Percentiles rank a stretch among this genome's conserved stretches.
phyloP scores from a whole-genome alignment of 2,113 vertebrate species.

The Hippocampus abdominalis region DNA sequence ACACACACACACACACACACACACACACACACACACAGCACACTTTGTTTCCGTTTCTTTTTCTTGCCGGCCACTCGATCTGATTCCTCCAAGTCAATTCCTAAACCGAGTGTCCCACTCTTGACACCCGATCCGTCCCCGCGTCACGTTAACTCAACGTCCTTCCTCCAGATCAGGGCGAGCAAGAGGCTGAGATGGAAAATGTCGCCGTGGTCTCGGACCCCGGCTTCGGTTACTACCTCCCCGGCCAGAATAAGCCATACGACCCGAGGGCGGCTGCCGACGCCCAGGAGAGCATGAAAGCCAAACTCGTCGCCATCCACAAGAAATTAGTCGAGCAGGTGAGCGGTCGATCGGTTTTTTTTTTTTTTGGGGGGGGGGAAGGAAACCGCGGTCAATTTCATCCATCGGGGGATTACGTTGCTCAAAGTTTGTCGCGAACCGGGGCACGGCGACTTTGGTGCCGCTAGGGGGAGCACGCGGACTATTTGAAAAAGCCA shows the following conservation, averaged over 20 bases:
- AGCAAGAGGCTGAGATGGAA: slow-evolving; percentile 63
- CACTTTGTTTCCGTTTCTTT: neutral
- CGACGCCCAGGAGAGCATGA: slow-evolving; percentile 79
- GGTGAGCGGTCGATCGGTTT: slow-evolving; percentile 54
- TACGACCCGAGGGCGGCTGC: slow-evolving; percentile 74
- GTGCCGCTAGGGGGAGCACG: slow-evolving; percentile 60
- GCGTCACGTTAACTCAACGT: neutral
- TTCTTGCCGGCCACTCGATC: neutral
- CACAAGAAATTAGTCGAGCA: slow-evolving; percentile 78
- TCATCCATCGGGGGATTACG: slow-evolving; percentile 1
- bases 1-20: neutral
- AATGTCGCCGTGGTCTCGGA: slow-evolving; percentile 75
- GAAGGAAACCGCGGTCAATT: neutral
- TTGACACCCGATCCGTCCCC: neutral
- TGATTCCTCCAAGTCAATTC: neutral
- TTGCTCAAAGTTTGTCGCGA: slow-evolving; percentile 40
- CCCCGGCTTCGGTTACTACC: slow-evolving; percentile 68
- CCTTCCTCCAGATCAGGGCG: slow-evolving; percentile 57
- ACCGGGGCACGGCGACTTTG: neutral
- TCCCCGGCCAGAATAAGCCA: slow-evolving; percentile 70
- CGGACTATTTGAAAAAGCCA: slow-evolving; percentile 22
- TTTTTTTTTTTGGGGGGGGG: too few relatives aligned
- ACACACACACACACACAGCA: too few relatives aligned
- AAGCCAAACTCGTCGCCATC: slow-evolving; percentile 68
- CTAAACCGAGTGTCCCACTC: neutral